phyloP scores from a whole-genome alignment of 2,888 invertebrate species.

The Cataglyphis altisquamis region DNA sequence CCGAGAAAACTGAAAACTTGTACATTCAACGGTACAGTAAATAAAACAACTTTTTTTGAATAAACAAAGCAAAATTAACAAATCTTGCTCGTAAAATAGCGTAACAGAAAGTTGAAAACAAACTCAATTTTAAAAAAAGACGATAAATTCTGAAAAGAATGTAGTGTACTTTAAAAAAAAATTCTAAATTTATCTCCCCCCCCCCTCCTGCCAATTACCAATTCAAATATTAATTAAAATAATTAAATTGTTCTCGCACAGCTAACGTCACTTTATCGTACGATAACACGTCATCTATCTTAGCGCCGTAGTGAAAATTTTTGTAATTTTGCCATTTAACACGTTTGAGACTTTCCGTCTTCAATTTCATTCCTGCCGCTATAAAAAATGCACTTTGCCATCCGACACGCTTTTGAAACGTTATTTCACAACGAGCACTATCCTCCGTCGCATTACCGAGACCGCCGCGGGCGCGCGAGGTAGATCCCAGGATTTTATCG shows the following conservation, averaged over 20 bases:
- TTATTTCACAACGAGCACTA: conserved; percentile 54
- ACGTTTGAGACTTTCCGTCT: conserved; percentile 47
- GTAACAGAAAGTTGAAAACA: neutral
- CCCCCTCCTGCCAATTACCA: neutral
- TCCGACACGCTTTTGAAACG: conserved; percentile 56
- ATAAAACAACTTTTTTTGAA: neutral
- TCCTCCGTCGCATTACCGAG: conserved; percentile 53
- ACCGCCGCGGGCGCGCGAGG: conserved; percentile 52
- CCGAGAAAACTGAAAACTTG: neutral
- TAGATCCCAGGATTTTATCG: conserved; percentile 54
- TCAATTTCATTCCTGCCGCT: conserved; percentile 51
- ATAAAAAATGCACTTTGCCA: conserved; percentile 56
- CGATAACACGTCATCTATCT: neutral
- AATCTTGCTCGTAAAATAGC: neutral
- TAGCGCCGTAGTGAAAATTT: conserved; percentile 18
- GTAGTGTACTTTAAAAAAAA: neutral
- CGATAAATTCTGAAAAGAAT: conserved; percentile 5
- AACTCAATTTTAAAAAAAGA: neutral
- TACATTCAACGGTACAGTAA: neutral
- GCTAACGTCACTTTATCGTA: conserved; percentile 17
- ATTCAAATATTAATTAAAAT: neutral
- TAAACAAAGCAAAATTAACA: neutral
- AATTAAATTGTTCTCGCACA: conserved; percentile 4
- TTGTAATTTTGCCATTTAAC: conserved; percentile 34
- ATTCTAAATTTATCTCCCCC: neutral